Conservation (phyloP, 1,140 invertebrate species). For the Uloborus diversus region DNA sequence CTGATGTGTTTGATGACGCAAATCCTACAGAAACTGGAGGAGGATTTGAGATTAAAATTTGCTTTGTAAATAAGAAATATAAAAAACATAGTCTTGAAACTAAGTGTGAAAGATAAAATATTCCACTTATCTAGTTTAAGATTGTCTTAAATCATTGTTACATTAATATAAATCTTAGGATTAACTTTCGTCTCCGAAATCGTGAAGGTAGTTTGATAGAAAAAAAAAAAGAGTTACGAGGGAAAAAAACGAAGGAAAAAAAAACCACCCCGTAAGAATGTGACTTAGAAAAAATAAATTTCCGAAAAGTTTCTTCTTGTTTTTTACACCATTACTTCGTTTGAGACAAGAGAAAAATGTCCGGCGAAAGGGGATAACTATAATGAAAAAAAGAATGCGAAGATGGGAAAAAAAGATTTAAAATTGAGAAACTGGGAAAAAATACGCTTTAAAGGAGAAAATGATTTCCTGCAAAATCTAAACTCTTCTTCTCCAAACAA, state of each 20-base stretch:
- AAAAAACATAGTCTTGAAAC: no score
- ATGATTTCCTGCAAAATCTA: constrained; percentile 29
- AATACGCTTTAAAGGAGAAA: constrained; percentile 37
- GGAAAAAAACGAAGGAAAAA: no score
- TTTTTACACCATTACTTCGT: neutral
- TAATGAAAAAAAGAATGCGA: neutral
- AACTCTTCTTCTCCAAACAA: constrained; percentile 48
- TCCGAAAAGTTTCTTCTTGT: neutral
- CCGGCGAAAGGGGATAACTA: neutral
- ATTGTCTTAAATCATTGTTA: no score
- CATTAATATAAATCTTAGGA: no score
- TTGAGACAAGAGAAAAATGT: neutral
- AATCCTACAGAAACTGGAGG: no score
- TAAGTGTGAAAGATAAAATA: no score
- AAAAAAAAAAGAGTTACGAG: neutral
- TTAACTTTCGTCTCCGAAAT: neutral
- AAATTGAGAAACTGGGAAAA: constrained; percentile 41
- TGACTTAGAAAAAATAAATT: neutral
- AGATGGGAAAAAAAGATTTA: constrained; percentile 37
- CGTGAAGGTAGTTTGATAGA: neutral
- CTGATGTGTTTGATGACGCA: no score
- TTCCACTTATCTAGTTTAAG: no score
- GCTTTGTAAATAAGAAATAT: no score
- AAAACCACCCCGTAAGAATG: neutral
- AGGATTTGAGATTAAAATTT: no score